Evolutionary conservation across 2,888 invertebrate genomes (phyloP).

Genomic region (Rhingia rostrata): DNA sequence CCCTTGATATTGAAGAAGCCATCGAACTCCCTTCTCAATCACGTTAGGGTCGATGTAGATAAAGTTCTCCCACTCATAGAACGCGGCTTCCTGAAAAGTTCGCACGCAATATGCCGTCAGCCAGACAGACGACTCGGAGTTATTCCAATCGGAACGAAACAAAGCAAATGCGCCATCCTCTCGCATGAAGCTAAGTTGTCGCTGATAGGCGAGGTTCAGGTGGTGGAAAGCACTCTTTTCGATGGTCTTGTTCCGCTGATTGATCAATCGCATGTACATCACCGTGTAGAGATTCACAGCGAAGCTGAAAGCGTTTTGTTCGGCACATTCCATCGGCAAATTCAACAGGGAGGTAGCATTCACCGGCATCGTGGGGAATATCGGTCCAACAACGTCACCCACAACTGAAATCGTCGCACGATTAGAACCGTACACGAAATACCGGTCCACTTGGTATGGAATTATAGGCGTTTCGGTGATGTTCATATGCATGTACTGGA

Average conservation of each 20-base stretch:
- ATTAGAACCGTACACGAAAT: conserved; percentile 96
- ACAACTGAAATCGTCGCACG: conserved; percentile 89
- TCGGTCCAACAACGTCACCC: conserved; percentile 94
- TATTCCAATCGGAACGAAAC: conserved; percentile 95
- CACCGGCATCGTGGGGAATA: conserved; percentile 94
- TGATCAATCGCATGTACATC: conserved; percentile 92
- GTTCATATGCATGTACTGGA: conserved; percentile 96
- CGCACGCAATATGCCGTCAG: conserved; percentile 94
- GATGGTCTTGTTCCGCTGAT: conserved; percentile 90
- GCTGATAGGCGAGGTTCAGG: conserved; percentile 93
- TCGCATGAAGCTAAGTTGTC: conserved; percentile 94
- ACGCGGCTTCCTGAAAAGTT: conserved; percentile 93
- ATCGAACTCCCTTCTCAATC: conserved; percentile 90
- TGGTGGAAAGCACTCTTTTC: conserved; percentile 90
- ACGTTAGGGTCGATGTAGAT: conserved; percentile 94
- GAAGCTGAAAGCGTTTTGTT: conserved; percentile 97
- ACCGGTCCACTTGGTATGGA: conserved; percentile 92
- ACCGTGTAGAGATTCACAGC: conserved; percentile 95
- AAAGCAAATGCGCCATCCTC: conserved; percentile 93
- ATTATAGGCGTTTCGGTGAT: conserved; percentile 94
- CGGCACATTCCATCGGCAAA: conserved; percentile 93
- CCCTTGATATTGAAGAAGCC: conserved; percentile 92
- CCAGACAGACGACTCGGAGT: conserved; percentile 93
- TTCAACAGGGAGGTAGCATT: conserved; percentile 90
- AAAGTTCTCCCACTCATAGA: conserved; percentile 97